Evolutionary conservation across 2,113 vertebrate genomes (phyloP).

Genomic region (Coreoperca whiteheadi): DNA sequence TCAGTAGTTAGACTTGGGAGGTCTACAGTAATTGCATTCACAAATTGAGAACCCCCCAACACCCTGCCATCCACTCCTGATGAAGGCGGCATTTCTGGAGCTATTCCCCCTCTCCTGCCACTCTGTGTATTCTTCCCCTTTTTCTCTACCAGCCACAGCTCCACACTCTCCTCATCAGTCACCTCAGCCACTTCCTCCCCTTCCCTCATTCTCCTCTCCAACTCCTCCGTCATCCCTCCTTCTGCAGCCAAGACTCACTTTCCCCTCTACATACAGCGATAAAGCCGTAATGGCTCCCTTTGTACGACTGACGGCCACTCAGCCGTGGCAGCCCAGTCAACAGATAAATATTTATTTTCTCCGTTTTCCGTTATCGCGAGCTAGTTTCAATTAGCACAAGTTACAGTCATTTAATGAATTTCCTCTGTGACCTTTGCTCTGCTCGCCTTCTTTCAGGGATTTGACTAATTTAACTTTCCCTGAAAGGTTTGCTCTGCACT

Average conservation of each 20-base stretch:
- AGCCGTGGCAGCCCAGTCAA: constrained; percentile 76
- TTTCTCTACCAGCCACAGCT: constrained; percentile 58
- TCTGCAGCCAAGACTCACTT: constrained; percentile 62
- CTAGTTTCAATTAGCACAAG: constrained; percentile 80
- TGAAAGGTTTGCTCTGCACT: constrained; percentile 64
- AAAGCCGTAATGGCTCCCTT: constrained; percentile 84
- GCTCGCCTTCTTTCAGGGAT: constrained; percentile 74
- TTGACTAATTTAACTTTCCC: constrained; percentile 69
- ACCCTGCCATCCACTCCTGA: constrained; percentile 34
- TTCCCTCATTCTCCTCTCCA: constrained; percentile 50
- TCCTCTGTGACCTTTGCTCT: constrained; percentile 80
- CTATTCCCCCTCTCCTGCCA: constrained; percentile 48
- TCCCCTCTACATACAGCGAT: constrained; percentile 82
- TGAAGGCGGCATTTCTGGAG: constrained; percentile 55
- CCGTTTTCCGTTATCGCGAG: constrained; percentile 74
- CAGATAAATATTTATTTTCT: constrained; percentile 78
- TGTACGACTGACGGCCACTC: constrained; percentile 79
- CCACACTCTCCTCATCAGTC: constrained; percentile 71
- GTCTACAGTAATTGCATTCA: constrained; percentile 75
- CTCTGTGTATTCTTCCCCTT: constrained; percentile 51
- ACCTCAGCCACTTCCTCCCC: constrained; percentile 73
- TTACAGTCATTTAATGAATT: constrained; percentile 82
- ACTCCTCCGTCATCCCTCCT: constrained; percentile 47
- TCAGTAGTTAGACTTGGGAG: constrained; percentile 66
- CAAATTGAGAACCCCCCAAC: constrained; percentile 48